These are phyloP conservation scores for Adelosebastes latens DNA, from an alignment of 2,797 vertebrate species.

Conservation along the genomic window DNA sequence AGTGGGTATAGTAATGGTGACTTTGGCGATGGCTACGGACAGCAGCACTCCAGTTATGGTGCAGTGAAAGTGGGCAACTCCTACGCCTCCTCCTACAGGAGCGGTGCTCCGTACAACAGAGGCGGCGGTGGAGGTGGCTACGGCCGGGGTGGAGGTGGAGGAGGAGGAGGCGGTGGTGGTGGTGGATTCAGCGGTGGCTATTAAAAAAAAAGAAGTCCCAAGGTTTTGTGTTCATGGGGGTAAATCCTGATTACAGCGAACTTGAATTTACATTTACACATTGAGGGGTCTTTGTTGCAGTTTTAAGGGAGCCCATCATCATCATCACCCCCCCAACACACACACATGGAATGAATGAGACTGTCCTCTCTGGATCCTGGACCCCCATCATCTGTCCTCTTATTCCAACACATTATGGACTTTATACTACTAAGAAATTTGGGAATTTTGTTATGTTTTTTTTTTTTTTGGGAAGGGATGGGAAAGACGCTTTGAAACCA, in stretches of 20 bases:
- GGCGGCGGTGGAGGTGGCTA: slow-evolving; percentile 73
- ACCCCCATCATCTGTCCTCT: slow-evolving; percentile 59
- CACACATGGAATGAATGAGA: slow-evolving; percentile 61
- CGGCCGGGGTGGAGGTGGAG: slow-evolving; percentile 65
- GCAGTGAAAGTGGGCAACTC: slow-evolving; percentile 85
- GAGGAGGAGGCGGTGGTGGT: slow-evolving; percentile 59
- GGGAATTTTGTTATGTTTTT: slow-evolving; percentile 65
- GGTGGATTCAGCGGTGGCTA: slow-evolving; percentile 63
- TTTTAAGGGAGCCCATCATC: slow-evolving; percentile 61
- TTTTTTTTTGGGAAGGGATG: background rate
- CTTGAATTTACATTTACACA: slow-evolving; percentile 66
- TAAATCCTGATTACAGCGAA: slow-evolving; percentile 61
- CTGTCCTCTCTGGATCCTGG: slow-evolving; percentile 46
- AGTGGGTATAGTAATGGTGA: slow-evolving; percentile 89
- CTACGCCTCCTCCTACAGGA: slow-evolving; percentile 74
- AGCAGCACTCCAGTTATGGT: slow-evolving; percentile 90
- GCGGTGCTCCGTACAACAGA: slow-evolving; percentile 76
- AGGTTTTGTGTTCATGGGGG: slow-evolving; percentile 53
- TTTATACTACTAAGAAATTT: slow-evolving; percentile 72
- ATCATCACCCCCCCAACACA: no score
- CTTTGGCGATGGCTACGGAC: slow-evolving; percentile 92
- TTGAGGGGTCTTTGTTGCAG: slow-evolving; percentile 52
- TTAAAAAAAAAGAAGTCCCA: slow-evolving; percentile 29
- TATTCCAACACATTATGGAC: slow-evolving; percentile 73
- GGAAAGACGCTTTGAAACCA: slow-evolving; percentile 42